Base-by-base conservation (phyloP, 2,888 invertebrate species). In the Hirtodrosophila cameraria region DNA sequence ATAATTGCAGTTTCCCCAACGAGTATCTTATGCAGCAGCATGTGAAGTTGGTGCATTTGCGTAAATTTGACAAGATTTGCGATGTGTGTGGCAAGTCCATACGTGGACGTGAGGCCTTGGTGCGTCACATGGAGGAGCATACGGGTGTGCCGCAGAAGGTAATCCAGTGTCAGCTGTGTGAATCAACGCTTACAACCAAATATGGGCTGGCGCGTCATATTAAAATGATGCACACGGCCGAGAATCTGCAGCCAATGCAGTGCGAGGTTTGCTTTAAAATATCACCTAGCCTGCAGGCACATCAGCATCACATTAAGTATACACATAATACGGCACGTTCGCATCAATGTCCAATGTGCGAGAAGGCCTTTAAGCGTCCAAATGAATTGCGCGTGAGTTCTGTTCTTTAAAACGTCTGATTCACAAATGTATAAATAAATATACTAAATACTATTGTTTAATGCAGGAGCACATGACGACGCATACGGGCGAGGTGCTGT, bases 81-180 rank as follows among this genome's bases (percentile, higher is more conserved):
- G 88, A 90, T 28, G 86, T 90, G 16, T 90, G 90, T 11, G 90
- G 90, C 1, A 89, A 89, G 60, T 81, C 88, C 0, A 79, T 90
- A 31, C 74, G 87, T 0, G 87, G 88, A 0, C 75, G 84, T 0
- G 88, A 86, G 15, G 86, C 86, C 18, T 77, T 89, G 46, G 82
- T 67, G 30, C 77, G 87, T 0, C 90, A 90, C 64, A 88, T 88
- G 80, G 66, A 85, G 36, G 88, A 89, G 35, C 90, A 90, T 54
- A 69, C 85, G n/a, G 88, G 88, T 0, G 79, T 78, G 0, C 71
- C 82, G 8, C 79, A 76, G 11, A 72, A 86, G 12, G 46, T 65
- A 8, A 76, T 89, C n/a, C 82, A 88, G 33, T 90, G 90, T 16
- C 77, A 89, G 13, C 57, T 88, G 2, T 90, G 90, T 27, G 88